A percentile compares a stretch with the other conserved stretches of the same genome.
Evolutionary conservation across 2,113 vertebrate genomes (phyloP).

Genomic region (Gadus macrocephalus): DNA sequence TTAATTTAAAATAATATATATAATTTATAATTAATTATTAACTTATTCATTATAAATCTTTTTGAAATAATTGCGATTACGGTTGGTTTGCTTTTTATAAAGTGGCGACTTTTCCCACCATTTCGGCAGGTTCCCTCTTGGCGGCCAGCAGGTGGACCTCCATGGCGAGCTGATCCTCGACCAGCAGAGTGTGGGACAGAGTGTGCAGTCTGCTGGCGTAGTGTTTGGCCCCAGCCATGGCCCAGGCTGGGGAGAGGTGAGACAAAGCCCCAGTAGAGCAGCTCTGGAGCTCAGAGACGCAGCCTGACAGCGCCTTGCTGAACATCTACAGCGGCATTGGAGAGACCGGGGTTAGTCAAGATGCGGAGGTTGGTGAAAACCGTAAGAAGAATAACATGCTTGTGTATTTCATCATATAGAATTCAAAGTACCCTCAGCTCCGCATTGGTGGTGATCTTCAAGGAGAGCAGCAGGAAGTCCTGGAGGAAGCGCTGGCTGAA

Average conservation of each 20-base stretch:
- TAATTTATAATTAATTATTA: no score
- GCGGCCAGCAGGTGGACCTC: slow-evolving; percentile 3
- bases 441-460: slow-evolving; percentile 54
- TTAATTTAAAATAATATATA: no score
- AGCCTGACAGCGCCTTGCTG: slow-evolving; percentile 44
- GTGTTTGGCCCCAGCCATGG: slow-evolving; percentile 50
- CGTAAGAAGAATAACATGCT: no score
- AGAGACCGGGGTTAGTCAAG: neutral
- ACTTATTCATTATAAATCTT: no score
- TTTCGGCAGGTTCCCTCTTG: slow-evolving; percentile 27
- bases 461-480: slow-evolving; percentile 64
- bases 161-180: slow-evolving; percentile 49
- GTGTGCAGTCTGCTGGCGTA: slow-evolving; percentile 59
- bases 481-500: slow-evolving; percentile 47
- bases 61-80: no score
- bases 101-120: slow-evolving; percentile 44
- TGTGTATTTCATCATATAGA: no score
- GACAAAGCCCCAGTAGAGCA: slow-evolving; percentile 1
- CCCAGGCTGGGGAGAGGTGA: slow-evolving; percentile 67
- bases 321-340: slow-evolving; percentile 49
- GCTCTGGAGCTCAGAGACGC: slow-evolving; percentile 59
- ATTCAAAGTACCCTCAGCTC: slow-evolving; percentile 45
- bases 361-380: no score
- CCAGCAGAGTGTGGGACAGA: slow-evolving; percentile 56
- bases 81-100: no score